Evolutionary conservation across 2,888 invertebrate genomes (phyloP).

Genomic region (Stenodera caucasica): DNA sequence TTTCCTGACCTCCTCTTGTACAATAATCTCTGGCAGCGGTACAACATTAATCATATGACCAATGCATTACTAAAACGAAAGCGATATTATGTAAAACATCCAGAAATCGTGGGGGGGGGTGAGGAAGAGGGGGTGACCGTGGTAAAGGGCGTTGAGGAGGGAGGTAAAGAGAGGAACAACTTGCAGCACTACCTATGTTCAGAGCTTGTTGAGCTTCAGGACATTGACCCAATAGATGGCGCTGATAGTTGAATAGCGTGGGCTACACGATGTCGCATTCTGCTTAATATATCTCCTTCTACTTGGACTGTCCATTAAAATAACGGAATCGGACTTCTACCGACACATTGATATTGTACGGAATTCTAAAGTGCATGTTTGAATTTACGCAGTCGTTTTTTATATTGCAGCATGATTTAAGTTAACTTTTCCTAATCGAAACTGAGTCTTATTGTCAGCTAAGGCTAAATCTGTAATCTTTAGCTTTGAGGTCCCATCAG

Average conservation of each 20-base stretch:
- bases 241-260: conserved; percentile 47
- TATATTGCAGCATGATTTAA: too few species aligned
- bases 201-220: conserved; percentile 21
- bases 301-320: conserved; percentile 45
- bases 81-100: conserved; percentile 19
- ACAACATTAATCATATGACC: neutral
- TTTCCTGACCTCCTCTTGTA: conserved; percentile 4
- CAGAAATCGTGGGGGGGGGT: conserved; percentile 1
- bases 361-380: conserved; percentile 38
- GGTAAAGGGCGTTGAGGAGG: too few species aligned
- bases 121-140: too few species aligned
- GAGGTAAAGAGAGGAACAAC: too few species aligned
- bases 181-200: neutral
- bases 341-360: conserved; percentile 41
- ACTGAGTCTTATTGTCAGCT: too few species aligned
- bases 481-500: too few species aligned
- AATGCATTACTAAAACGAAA: conserved; percentile 7
- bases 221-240: conserved; percentile 49
- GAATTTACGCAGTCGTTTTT: conserved; percentile 28
- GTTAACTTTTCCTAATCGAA: too few species aligned
- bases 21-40: neutral
- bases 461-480: too few species aligned
- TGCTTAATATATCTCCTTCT: conserved; percentile 44
- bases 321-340: conserved; percentile 40
- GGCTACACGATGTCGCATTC: conserved; percentile 47